These are phyloP conservation scores for Stegostoma tigrinum DNA, from an alignment of 2,113 vertebrate genomes.

Conservation along the genomic window DNA sequence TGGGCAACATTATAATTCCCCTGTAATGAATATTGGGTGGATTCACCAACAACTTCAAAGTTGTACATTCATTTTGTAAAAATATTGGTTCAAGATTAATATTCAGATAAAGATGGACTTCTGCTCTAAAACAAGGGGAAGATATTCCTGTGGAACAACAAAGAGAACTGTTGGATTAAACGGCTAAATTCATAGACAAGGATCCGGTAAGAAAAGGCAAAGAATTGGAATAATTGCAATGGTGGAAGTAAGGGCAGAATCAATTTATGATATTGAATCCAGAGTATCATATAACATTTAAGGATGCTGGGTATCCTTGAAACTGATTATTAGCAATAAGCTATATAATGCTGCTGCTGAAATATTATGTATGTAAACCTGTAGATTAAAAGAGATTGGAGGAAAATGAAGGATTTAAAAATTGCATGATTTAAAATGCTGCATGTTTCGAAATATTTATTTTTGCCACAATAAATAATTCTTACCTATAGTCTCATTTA, in stretches of 20 bases:
- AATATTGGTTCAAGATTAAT: too few relatives aligned
- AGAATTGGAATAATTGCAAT: not conserved
- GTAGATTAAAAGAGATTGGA: not conserved
- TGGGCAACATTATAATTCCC: not conserved
- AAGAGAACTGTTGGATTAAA: too few relatives aligned
- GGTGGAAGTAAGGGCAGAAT: not conserved
- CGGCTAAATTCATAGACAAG: not conserved
- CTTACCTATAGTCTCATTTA: constrained; percentile 49
- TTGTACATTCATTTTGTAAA: too few relatives aligned
- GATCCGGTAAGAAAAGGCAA: not conserved
- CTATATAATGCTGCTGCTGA: not conserved
- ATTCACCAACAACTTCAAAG: not conserved
- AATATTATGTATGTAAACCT: not conserved
- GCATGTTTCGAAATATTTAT: not conserved
- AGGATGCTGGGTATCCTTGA: not conserved
- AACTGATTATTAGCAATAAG: not conserved
- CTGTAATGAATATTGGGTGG: not conserved
- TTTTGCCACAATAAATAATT: not conserved
- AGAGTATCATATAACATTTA: not conserved
- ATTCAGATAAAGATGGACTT: too few relatives aligned
- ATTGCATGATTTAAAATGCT: not conserved
- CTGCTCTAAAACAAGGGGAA: too few relatives aligned
- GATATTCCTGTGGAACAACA: too few relatives aligned
- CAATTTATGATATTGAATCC: not conserved
- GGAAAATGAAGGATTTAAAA: not conserved